Evolutionary conservation across 2,797 vertebrate genomes (phyloP).

Genomic region (Poecilia picta): DNA sequence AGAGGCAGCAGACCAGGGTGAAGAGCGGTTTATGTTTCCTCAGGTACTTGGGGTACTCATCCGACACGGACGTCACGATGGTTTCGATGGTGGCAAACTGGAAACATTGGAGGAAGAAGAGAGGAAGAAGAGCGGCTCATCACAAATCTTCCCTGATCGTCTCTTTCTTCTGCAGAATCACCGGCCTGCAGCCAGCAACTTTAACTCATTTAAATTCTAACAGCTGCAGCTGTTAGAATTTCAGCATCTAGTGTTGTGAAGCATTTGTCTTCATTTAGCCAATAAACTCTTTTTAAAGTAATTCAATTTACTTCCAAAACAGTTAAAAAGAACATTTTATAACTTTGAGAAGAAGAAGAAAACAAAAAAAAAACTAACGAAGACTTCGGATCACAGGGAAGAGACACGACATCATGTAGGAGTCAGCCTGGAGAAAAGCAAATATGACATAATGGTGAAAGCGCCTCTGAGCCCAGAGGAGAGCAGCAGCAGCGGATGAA

Average conservation of each 20-base stretch:
- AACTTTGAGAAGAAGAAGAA: constrained; percentile 23
- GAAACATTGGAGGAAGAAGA: neutral
- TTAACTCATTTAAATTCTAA: constrained; percentile 31
- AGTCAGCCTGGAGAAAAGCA: constrained; percentile 31
- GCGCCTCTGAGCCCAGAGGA: constrained; percentile 38
- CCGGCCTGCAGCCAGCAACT: constrained; percentile 35
- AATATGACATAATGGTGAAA: constrained; percentile 36
- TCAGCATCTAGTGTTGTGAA: constrained; percentile 1
- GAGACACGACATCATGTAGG: constrained; percentile 36
- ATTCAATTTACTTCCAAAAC: constrained; percentile 37
- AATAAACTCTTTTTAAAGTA: constrained; percentile 14
- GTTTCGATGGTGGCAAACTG: constrained; percentile 99
- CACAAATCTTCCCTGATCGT: neutral
- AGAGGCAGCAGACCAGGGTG: constrained; percentile 90
- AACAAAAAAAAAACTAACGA: constrained; percentile 29
- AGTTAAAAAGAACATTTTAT: constrained; percentile 29
- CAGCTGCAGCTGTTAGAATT: constrained; percentile 18
- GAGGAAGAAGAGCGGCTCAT: neutral
- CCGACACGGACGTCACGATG: constrained; percentile 95
- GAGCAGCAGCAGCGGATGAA: constrained; percentile 30
- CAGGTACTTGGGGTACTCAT: constrained; percentile 95
- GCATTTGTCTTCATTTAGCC: constrained; percentile 22
- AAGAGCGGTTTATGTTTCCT: constrained; percentile 94
- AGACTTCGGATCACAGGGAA: constrained; percentile 22
- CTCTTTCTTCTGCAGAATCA: neutral